Evolutionary conservation across 1,140 invertebrate genomes (phyloP).

Genomic region (Sitobion miscanthi): DNA sequence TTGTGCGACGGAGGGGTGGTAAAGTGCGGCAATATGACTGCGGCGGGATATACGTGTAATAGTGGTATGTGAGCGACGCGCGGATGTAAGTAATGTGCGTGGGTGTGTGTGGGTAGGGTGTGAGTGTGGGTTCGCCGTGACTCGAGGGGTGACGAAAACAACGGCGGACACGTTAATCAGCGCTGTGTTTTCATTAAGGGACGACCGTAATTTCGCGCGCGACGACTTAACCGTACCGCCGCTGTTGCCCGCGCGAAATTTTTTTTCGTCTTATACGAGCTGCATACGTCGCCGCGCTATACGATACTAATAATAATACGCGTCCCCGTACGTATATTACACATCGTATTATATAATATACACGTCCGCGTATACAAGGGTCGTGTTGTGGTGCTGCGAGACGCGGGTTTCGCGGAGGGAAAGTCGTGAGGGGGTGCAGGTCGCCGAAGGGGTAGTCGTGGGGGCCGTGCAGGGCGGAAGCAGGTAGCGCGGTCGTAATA

Average conservation of each 20-base stretch:
- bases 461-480: background rate
- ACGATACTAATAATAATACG: background rate
- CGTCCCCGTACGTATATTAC: background rate
- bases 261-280: background rate
- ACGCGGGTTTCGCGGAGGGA: background rate
- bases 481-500: conserved; percentile 32
- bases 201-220: background rate
- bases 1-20: background rate
- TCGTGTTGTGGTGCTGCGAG: background rate
- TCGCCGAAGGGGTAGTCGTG: background rate
- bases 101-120: background rate
- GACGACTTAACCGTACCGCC: background rate
- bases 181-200: conserved; percentile 41
- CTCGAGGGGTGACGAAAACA: background rate
- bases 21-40: background rate
- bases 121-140: background rate
- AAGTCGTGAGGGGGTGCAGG: background rate
- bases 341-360: background rate
- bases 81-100: background rate
- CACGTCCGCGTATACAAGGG: background rate
- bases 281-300: background rate
- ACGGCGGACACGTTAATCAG: conserved; percentile 49
- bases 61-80: background rate
- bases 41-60: background rate
- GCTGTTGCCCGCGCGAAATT: background rate